These are phyloP conservation scores for Caprella mutica DNA, from an alignment of 2,888 invertebrate species.

Conservation along the genomic window DNA sequence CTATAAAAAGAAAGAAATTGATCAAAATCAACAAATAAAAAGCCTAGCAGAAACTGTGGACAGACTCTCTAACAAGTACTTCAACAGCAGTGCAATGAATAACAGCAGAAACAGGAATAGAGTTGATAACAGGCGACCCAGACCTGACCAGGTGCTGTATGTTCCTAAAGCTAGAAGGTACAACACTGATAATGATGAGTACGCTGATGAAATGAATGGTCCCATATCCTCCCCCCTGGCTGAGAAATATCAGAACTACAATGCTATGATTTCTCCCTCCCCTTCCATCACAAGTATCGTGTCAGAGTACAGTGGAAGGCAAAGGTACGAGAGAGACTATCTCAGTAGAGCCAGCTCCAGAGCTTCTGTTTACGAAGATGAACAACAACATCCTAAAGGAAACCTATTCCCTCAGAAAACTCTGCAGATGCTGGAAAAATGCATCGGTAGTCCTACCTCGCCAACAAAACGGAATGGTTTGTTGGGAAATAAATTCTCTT, in stretches of 20 bases:
- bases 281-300: slow-evolving; percentile 24
- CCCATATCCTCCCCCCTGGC: slow-evolving; percentile 20
- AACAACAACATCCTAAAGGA: neutral
- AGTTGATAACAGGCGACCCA: neutral
- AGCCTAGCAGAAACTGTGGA: neutral
- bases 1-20: neutral
- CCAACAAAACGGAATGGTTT: too few relatives aligned
- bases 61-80: neutral
- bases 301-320: slow-evolving; percentile 31
- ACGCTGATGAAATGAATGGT: slow-evolving; percentile 12
- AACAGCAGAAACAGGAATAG: neutral
- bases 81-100: neutral
- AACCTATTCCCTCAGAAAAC: slow-evolving; percentile 16
- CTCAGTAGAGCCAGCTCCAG: neutral
- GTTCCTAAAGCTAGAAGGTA: slow-evolving; percentile 23
- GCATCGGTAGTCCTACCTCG: slow-evolving; percentile 26
- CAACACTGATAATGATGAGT: neutral
- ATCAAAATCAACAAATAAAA: neutral
- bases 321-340: slow-evolving; percentile 22
- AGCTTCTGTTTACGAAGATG: slow-evolving; percentile 3
- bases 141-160: slow-evolving; percentile 30
- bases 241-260: slow-evolving; percentile 12
- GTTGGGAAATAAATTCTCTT: too few relatives aligned
- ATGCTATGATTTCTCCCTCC: slow-evolving; percentile 24
- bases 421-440: slow-evolving; percentile 25